Percentiles rank a stretch among this genome's conserved stretches.
These are phyloP conservation scores for Crax fasciolata DNA, from an alignment of 2,797 vertebrate species.

Conservation along the genomic window DNA sequence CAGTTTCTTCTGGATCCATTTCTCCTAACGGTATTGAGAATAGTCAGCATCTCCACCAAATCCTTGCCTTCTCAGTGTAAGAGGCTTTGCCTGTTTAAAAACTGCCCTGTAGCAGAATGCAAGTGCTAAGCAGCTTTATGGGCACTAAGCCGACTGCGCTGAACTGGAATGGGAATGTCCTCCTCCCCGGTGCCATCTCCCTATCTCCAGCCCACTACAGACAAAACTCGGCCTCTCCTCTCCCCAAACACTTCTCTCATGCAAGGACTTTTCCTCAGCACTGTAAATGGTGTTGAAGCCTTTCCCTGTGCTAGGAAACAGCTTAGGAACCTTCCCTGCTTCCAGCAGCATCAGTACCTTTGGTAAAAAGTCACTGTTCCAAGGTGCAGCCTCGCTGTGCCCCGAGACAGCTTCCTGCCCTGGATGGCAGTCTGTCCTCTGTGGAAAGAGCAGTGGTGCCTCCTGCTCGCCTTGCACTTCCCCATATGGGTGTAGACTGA, in stretches of 20 bases:
- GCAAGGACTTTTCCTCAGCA: neutral
- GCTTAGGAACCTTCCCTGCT: neutral
- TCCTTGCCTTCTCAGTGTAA: conserved; percentile 43
- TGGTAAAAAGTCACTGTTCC: neutral
- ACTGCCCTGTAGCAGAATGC: conserved; percentile 56
- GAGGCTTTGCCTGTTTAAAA: conserved; percentile 72
- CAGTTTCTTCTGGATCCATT: conserved; percentile 5
- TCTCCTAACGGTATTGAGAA: neutral
- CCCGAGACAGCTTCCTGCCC: neutral
- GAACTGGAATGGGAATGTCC: conserved; percentile 53
- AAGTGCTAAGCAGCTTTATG: conserved; percentile 75
- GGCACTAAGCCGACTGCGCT: conserved; percentile 62
- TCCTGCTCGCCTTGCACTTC: neutral
- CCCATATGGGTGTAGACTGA: neutral
- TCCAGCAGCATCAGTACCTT: fast-evolving
- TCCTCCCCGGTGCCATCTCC: conserved; percentile 1
- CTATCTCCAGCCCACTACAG: neutral
- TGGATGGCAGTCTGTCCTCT: neutral
- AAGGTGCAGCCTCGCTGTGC: neutral
- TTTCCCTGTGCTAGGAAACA: neutral
- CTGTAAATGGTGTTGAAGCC: neutral
- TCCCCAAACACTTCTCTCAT: neutral
- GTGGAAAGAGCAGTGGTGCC: neutral
- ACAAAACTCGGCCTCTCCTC: neutral
- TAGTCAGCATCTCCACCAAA: conserved; percentile 51